Evolutionary conservation across 1,140 invertebrate species (phyloP).

Genomic region (Hylyphantes graminicola): DNA sequence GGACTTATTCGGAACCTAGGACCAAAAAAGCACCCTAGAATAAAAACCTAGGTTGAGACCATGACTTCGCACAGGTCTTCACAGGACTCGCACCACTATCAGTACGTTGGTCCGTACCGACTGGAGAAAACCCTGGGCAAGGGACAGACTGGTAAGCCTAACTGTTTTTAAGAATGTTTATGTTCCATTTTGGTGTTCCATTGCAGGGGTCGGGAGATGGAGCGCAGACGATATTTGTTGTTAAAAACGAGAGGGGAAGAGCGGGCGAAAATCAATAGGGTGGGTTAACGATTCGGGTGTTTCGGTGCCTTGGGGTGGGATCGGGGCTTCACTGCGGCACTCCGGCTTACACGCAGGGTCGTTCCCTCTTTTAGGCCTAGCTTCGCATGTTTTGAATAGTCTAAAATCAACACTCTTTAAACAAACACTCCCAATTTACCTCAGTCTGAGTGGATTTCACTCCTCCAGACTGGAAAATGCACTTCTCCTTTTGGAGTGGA

Average conservation of each 20-base stretch:
- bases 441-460: no score
- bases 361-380: slow-evolving; percentile 35
- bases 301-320: slow-evolving; percentile 9
- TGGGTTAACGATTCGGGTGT: not conserved
- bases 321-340: slow-evolving; percentile 41
- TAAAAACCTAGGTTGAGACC: slow-evolving; percentile 5
- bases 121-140: slow-evolving; percentile 99
- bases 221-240: no score
- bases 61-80: slow-evolving; percentile 58
- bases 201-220: not conserved
- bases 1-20: slow-evolving; percentile 49
- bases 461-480: no score
- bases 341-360: slow-evolving; percentile 20
- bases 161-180: slow-evolving; percentile 21
- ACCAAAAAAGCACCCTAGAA: slow-evolving; percentile 13
- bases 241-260: no score
- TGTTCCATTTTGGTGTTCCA: not conserved
- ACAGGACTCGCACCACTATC: slow-evolving; percentile 66
- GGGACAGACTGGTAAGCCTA: slow-evolving; percentile 92
- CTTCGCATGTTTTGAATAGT: not conserved
- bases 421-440: no score
- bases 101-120: slow-evolving; percentile 97
- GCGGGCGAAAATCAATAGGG: no score
- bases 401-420: no score
- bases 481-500: no score